Conservation (phyloP, 92 coral and sea anemone species). For the Pocillopora grandis region DNA sequence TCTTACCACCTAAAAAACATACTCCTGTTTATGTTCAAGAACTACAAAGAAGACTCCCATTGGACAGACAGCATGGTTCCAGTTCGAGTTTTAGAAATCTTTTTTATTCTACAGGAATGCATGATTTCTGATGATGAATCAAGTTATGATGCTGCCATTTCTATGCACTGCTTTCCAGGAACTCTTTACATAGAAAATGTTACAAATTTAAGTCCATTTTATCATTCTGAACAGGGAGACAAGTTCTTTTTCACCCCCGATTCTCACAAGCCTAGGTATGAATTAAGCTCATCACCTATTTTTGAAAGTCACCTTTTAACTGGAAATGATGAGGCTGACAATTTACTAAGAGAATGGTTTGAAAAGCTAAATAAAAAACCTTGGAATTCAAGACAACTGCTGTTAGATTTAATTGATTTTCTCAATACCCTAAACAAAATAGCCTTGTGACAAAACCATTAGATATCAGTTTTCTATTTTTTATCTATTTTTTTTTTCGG, state of each 20-base stretch:
- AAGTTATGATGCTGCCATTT: constrained; percentile 48
- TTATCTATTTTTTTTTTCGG: no score
- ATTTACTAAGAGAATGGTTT: constrained; percentile 45
- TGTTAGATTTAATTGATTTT: constrained; percentile 32
- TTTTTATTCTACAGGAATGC: constrained; percentile 45
- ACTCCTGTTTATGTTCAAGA: constrained; percentile 49
- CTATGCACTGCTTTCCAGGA: constrained; percentile 43
- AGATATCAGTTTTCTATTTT: no score
- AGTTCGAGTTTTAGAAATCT: constrained; percentile 46
- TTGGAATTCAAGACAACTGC: constrained; percentile 55
- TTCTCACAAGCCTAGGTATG: constrained; percentile 59
- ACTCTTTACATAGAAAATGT: constrained; percentile 44
- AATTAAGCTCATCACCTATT: constrained; percentile 46
- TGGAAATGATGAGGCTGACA: constrained; percentile 45
- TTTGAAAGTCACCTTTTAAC: constrained; percentile 38
- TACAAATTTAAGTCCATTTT: constrained; percentile 38
- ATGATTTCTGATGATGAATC: constrained; percentile 43
- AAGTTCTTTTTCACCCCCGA: constrained; percentile 48
- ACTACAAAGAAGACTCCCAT: constrained; percentile 44
- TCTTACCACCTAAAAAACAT: constrained; percentile 56
- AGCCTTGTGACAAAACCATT: no score
- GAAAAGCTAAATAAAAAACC: constrained; percentile 41
- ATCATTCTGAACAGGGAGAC: constrained; percentile 9
- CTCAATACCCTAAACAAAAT: no score
- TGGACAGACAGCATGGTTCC: constrained; percentile 47